Evolutionary conservation across 2,888 invertebrate species (phyloP).

Genomic region (Falcaria lacertinaria): DNA sequence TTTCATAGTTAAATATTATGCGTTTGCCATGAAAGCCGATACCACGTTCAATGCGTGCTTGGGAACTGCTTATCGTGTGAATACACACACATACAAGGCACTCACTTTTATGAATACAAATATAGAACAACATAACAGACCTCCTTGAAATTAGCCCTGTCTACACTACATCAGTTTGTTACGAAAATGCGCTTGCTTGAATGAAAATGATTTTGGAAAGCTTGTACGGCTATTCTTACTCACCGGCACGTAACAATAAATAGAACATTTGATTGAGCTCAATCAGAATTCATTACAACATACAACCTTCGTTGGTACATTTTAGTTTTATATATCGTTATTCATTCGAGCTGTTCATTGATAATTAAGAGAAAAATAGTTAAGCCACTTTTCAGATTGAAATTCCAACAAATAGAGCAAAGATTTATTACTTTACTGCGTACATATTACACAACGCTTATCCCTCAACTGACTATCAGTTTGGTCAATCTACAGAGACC

Average conservation of each 20-base stretch:
- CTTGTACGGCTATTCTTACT: conserved; percentile 31
- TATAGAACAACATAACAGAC: conserved; percentile 11
- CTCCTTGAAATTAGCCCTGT: conserved; percentile 6
- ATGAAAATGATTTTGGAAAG: conserved; percentile 58
- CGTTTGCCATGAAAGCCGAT: conserved; percentile 39
- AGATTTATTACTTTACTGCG: too few species aligned
- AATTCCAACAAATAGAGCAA: too few species aligned
- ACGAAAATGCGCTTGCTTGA: conserved; percentile 9
- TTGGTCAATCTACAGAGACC: too few species aligned
- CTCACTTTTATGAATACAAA: neutral
- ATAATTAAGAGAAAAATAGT: too few species aligned
- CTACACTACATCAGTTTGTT: neutral
- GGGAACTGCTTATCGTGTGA: conserved; percentile 24
- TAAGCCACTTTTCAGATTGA: too few species aligned
- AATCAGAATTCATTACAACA: conserved; percentile 29
- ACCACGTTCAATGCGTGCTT: conserved; percentile 29
- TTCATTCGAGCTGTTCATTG: too few species aligned
- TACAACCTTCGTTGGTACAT: conserved; percentile 19
- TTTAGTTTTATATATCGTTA: too few species aligned
- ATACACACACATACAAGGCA: conserved; percentile 9
- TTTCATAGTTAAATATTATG: conserved; percentile 43
- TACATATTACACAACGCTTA: too few species aligned
- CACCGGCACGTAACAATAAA: conserved; percentile 51
- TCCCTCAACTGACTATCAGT: too few species aligned
- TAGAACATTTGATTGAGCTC: conserved; percentile 40